Conservation (phyloP, 2,113 vertebrate species). For the Stictonetta naevosa region DNA sequence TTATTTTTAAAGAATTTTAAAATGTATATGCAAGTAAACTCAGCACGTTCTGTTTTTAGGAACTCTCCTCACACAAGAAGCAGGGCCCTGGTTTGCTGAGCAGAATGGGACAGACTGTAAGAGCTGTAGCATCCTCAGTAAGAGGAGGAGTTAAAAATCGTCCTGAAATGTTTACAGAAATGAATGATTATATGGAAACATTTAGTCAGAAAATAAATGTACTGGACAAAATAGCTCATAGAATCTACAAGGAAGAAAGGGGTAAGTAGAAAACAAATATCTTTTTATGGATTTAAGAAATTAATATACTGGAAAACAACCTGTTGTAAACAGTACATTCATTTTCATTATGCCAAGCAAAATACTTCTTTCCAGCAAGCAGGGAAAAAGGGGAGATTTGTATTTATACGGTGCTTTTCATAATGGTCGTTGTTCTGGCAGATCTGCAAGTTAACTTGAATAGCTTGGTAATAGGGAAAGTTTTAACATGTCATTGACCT, state of each 20-base stretch:
- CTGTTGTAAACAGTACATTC: neutral
- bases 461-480: neutral
- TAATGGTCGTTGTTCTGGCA: neutral
- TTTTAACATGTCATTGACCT: neutral
- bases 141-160: constrained; percentile 87
- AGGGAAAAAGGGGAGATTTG: neutral
- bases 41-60: constrained; percentile 75
- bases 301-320: neutral
- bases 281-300: neutral
- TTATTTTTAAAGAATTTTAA: neutral
- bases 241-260: constrained; percentile 91
- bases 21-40: neutral
- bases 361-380: neutral
- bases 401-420: neutral
- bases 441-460: neutral
- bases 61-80: constrained; percentile 88
- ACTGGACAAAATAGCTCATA: constrained; percentile 91
- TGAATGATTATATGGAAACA: constrained; percentile 87
- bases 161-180: constrained; percentile 86
- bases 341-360: neutral
- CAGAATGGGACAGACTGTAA: constrained; percentile 90
- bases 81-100: constrained; percentile 90
- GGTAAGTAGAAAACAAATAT: constrained; percentile 75
- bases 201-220: constrained; percentile 89
- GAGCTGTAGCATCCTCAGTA: constrained; percentile 87